Evolutionary conservation across 2,797 vertebrate species (phyloP).

Genomic region (Microcaecilia unicolor): DNA sequence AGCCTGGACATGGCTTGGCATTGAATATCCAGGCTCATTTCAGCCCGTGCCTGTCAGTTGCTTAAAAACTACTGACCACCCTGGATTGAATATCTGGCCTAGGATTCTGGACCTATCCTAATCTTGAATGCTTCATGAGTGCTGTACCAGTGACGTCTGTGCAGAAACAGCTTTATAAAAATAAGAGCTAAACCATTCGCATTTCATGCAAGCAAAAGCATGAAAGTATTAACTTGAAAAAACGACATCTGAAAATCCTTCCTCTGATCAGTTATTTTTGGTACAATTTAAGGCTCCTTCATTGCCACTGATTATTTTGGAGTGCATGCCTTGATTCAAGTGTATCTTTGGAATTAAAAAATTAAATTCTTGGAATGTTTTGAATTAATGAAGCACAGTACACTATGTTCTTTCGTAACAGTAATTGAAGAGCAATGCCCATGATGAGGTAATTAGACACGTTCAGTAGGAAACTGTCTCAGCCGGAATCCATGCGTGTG

Average conservation of each 20-base stretch:
- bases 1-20: no score
- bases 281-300: constrained; percentile 1
- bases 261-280: constrained; percentile 2
- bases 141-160: no score
- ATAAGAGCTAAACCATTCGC: constrained; percentile 4
- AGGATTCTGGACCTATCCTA: no score
- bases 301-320: constrained; percentile 3
- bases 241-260: constrained; percentile 5
- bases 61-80: no score
- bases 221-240: constrained; percentile 7
- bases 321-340: constrained; percentile 3
- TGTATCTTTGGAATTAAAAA: constrained; percentile 5
- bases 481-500: no score
- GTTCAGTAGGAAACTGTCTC: no score
- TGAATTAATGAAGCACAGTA: constrained; percentile 8
- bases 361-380: neutral
- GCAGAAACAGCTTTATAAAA: no score
- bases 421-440: constrained; percentile 9
- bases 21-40: no score
- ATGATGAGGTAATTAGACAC: neutral
- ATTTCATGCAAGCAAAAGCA: constrained; percentile 1
- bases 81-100: no score
- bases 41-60: no score
- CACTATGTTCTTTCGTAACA: constrained; percentile 10
- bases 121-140: no score